Conservation (phyloP, 2,113 vertebrate genomes). For the Sterna hirundo region DNA sequence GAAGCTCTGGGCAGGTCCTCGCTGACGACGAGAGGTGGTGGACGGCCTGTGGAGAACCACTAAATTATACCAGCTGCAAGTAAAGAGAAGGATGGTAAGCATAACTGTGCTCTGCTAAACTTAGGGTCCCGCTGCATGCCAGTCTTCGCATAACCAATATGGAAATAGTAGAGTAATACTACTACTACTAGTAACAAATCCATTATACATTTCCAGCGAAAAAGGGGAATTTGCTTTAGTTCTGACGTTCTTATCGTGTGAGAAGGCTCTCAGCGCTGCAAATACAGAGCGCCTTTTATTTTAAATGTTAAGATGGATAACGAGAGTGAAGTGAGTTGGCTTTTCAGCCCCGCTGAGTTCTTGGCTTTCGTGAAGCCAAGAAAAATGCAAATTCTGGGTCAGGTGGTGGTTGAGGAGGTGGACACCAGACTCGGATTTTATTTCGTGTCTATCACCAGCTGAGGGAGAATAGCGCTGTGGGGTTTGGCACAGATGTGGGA, state of each 20-base stretch:
- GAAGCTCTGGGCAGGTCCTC: background rate
- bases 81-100: background rate
- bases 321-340: background rate
- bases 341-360: background rate
- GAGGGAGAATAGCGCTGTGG: background rate
- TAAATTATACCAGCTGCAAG: fast-evolving
- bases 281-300: background rate
- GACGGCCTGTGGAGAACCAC: background rate
- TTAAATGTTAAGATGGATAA: background rate
- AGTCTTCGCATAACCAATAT: background rate
- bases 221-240: background rate
- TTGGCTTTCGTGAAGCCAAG: background rate
- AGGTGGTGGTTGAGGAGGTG: background rate
- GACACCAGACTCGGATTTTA: background rate
- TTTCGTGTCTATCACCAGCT: background rate
- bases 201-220: background rate
- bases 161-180: background rate
- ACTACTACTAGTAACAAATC: background rate
- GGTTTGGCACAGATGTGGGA: background rate
- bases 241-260: background rate
- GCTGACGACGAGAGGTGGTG: fast-evolving
- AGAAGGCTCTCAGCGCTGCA: background rate
- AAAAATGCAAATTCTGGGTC: background rate
- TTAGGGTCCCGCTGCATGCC: background rate
- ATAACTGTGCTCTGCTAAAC: background rate